Evolutionary conservation across 2,888 invertebrate species (phyloP).

Genomic region (Sceliomorpha sp.): DNA sequence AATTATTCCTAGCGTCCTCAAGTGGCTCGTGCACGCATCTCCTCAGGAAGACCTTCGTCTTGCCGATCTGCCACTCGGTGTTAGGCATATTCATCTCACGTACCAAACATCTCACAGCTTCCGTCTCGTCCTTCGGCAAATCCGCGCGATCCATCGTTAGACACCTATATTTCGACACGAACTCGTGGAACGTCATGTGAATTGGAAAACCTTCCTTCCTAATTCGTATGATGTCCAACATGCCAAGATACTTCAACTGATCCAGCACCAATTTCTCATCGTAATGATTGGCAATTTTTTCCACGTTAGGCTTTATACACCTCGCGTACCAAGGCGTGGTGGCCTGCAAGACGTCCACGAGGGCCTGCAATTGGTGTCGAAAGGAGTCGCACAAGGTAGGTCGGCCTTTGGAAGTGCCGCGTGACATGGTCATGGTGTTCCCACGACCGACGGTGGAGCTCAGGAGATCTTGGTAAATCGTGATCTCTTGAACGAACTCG

Average conservation of each 20-base stretch:
- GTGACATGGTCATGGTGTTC: conserved; percentile 84
- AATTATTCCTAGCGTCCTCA: conserved; percentile 88
- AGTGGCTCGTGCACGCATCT: conserved; percentile 91
- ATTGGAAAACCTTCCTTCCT: conserved; percentile 94
- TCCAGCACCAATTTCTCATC: conserved; percentile 90
- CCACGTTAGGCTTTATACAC: conserved; percentile 94
- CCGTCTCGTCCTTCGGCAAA: conserved; percentile 74
- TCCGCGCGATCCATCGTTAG: conserved; percentile 78
- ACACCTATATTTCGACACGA: conserved; percentile 89
- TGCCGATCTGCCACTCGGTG: conserved; percentile 94
- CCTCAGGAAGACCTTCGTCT: conserved; percentile 91
- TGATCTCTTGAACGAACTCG: conserved; percentile 89
- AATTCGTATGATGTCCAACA: conserved; percentile 95
- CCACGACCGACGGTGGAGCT: conserved; percentile 73
- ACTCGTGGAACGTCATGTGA: conserved; percentile 89
- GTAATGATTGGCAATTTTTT: conserved; percentile 90
- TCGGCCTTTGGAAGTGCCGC: conserved; percentile 93
- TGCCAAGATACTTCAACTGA: conserved; percentile 93
- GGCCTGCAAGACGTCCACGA: conserved; percentile 93
- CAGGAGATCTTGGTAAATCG: conserved; percentile 80
- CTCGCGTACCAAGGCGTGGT: conserved; percentile 96
- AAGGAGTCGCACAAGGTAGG: conserved; percentile 95
- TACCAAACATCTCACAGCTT: conserved; percentile 82
- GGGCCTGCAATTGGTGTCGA: conserved; percentile 91
- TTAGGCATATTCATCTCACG: conserved; percentile 85